Evolutionary conservation across 2,888 invertebrate species (phyloP).

Genomic region (Epinotia bilunana): DNA sequence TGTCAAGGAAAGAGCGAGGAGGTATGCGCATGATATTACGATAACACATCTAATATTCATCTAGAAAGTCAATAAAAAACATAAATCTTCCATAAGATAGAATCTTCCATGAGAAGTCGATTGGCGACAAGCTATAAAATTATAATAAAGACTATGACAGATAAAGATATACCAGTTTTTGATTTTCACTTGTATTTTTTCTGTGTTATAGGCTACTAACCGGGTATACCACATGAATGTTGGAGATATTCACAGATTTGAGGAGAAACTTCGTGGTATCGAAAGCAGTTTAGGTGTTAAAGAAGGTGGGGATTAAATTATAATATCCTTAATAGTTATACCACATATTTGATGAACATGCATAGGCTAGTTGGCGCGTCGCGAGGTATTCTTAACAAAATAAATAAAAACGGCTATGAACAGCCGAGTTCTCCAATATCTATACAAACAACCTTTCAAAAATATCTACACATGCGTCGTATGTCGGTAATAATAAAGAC

Average conservation of each 20-base stretch:
- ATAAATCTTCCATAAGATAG: not conserved
- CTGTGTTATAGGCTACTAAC: slow-evolving; percentile 81
- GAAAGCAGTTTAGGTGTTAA: slow-evolving; percentile 92
- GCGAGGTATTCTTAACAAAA: not conserved
- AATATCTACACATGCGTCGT: too few species aligned
- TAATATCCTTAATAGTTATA: not conserved
- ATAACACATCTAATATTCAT: too few species aligned
- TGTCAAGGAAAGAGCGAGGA: too few species aligned
- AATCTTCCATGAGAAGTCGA: not conserved
- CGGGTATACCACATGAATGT: slow-evolving; percentile 93
- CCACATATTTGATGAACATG: not conserved
- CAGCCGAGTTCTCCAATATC: too few species aligned
- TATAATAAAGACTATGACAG: not conserved
- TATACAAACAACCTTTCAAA: too few species aligned
- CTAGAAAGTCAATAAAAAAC: not conserved
- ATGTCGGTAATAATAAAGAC: too few species aligned
- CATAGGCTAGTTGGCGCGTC: not conserved
- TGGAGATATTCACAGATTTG: slow-evolving; percentile 93
- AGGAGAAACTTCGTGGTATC: slow-evolving; percentile 94
- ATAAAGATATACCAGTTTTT: not conserved
- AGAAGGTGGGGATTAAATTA: slow-evolving; percentile 80
- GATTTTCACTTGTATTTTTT: not conserved
- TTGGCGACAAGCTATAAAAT: not conserved
- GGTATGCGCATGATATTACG: too few species aligned
- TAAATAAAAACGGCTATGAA: not conserved